Evolutionary conservation across 1,140 invertebrate genomes (phyloP).

Genomic region (Nasonia giraulti): DNA sequence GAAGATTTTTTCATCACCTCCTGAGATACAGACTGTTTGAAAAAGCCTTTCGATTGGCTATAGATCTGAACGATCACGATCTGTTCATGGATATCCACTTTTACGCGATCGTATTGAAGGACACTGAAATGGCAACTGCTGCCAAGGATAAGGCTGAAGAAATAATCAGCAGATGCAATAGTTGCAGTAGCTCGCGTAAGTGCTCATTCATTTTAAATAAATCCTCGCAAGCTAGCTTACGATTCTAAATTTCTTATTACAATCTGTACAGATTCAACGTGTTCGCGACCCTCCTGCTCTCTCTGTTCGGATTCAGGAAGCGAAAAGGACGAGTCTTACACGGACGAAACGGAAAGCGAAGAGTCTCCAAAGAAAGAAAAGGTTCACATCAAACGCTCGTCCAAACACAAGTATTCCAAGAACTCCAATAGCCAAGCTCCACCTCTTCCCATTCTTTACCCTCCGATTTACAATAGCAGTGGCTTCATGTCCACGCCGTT

Average conservation of each 20-base stretch:
- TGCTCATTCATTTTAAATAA: conserved; percentile 24
- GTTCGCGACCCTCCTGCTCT: conserved; percentile 76
- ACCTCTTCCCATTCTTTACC: conserved; percentile 63
- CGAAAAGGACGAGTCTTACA: conserved; percentile 70
- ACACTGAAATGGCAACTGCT: conserved; percentile 82
- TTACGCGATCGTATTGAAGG: conserved; percentile 81
- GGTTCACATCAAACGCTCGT: conserved; percentile 56
- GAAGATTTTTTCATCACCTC: conserved; percentile 86
- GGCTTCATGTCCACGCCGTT: conserved; percentile 63
- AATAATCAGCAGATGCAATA: conserved; percentile 77
- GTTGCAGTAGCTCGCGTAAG: conserved; percentile 74
- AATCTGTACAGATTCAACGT: conserved; percentile 74
- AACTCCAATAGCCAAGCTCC: conserved; percentile 68
- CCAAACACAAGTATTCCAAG: conserved; percentile 67
- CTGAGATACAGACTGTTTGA: conserved; percentile 87
- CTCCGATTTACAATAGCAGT: conserved; percentile 57
- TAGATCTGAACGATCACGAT: conserved; percentile 88
- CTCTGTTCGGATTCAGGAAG: conserved; percentile 73
- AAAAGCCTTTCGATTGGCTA: conserved; percentile 89
- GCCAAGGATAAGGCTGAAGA: conserved; percentile 84
- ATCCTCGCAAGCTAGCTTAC: neutral
- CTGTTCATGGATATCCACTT: conserved; percentile 90
- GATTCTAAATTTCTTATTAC: neutral
- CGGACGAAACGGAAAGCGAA: conserved; percentile 67
- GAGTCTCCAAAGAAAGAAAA: conserved; percentile 64